A percentile compares a stretch with the other conserved stretches of the same genome.
phyloP scores from a whole-genome alignment of 2,113 vertebrate species.

The Gallinago media region DNA sequence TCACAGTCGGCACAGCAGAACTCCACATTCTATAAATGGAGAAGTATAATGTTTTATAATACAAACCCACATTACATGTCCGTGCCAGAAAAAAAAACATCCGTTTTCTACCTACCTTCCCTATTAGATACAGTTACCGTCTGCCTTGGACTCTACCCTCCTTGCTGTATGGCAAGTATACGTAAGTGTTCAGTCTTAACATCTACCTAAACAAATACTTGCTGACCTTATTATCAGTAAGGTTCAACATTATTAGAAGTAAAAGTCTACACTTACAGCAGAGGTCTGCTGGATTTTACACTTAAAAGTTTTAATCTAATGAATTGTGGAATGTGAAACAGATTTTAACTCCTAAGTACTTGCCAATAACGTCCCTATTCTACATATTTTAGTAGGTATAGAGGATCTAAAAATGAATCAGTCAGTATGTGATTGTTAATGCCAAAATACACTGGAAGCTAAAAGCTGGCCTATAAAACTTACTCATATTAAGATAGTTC shows the following conservation, averaged over 20 bases:
- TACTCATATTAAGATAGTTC: not conserved
- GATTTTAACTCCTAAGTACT: not conserved
- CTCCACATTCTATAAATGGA: not conserved
- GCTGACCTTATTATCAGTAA: not conserved
- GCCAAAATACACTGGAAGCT: not conserved
- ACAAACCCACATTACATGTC: not conserved
- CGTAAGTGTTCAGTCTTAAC: not conserved
- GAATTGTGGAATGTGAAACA: not conserved
- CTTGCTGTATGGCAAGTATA: not conserved
- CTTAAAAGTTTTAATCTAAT: not conserved
- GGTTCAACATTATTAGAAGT: not conserved
- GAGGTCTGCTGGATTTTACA: not conserved
- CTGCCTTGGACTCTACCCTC: not conserved
- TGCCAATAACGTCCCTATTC: not conserved
- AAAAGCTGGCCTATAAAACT: constrained; percentile 19
- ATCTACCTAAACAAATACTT: not conserved
- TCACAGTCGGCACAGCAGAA: not conserved
- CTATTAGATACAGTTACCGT: not conserved
- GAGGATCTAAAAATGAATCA: not conserved
- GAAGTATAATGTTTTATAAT: not conserved
- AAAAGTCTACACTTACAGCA: not conserved
- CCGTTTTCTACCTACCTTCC: not conserved
- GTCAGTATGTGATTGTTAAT: not conserved
- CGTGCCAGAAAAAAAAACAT: not conserved
- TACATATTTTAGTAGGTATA: not conserved